A percentile compares a stretch with the other conserved stretches of the same genome.
phyloP scores from a whole-genome alignment of 2,888 invertebrate genomes.

The Temnothorax rugatulus region DNA sequence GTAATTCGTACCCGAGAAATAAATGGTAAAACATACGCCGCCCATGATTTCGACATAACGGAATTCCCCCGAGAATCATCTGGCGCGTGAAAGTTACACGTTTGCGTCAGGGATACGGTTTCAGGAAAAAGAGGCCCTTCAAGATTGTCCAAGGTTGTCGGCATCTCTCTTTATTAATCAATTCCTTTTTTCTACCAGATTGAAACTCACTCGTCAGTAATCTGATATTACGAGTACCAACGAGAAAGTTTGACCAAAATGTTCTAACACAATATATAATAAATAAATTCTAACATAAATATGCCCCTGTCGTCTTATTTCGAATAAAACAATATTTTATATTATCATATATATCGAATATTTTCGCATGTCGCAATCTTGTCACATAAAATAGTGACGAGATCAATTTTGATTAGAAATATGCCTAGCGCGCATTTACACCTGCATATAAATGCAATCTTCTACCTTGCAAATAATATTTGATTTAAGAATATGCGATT shows the following conservation, averaged over 20 bases:
- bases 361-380: not conserved
- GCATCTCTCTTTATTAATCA: not conserved
- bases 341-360: not conserved
- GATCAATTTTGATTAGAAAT: not conserved
- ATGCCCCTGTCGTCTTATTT: not conserved
- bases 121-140: constrained; percentile 11
- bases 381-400: not conserved
- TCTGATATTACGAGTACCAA: not conserved
- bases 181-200: not conserved
- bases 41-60: constrained; percentile 46
- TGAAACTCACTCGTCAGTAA: not conserved
- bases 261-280: no score
- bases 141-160: not conserved
- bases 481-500: constrained; percentile 18
- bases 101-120: constrained; percentile 28
- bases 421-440: not conserved
- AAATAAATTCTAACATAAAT: not conserved
- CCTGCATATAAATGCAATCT: not conserved
- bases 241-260: not conserved
- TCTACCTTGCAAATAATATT: not conserved
- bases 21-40: constrained; percentile 12
- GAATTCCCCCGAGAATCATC: constrained; percentile 68
- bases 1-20: constrained; percentile 59
- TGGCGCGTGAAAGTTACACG: constrained; percentile 35
- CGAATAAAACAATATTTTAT: not conserved